Evolutionary conservation across 1,140 invertebrate species (phyloP).

Genomic region (Pachypeltis micranthus): DNA sequence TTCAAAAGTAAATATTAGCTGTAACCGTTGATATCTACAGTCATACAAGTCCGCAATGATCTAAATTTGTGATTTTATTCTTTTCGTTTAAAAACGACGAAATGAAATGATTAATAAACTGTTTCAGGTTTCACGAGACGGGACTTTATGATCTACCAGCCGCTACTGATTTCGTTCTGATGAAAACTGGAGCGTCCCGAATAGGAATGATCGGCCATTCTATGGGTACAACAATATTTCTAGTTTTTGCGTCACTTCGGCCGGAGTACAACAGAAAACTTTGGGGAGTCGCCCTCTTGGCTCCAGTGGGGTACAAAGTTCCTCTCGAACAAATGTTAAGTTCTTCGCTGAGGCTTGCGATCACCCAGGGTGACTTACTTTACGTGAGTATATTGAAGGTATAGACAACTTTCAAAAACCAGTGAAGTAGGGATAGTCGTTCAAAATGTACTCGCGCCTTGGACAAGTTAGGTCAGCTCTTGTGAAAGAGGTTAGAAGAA

Average conservation of each 20-base stretch:
- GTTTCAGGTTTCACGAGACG: slow-evolving; percentile 40
- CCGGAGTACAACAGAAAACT: slow-evolving; percentile 35
- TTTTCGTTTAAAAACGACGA: too few species aligned
- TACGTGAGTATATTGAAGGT: not conserved
- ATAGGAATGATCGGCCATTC: slow-evolving; percentile 35
- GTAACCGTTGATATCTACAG: not conserved
- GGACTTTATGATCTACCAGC: slow-evolving; percentile 41
- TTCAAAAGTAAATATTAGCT: not conserved
- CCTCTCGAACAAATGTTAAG: not conserved
- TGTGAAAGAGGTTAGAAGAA: too few species aligned
- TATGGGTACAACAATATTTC: slow-evolving; percentile 38
- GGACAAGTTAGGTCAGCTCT: too few species aligned
- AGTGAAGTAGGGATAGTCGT: too few species aligned
- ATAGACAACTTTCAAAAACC: too few species aligned
- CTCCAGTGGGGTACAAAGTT: slow-evolving; percentile 31
- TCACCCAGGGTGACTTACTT: not conserved
- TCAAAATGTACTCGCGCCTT: too few species aligned
- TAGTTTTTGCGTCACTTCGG: slow-evolving; percentile 30
- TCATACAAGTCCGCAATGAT: not conserved
- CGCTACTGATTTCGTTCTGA: slow-evolving; percentile 39
- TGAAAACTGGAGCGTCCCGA: slow-evolving; percentile 32
- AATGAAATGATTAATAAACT: not conserved
- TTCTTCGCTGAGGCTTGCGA: not conserved
- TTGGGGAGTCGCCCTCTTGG: slow-evolving; percentile 34
- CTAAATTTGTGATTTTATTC: not conserved